Base-by-base conservation (phyloP, 2,797 vertebrate genomes). In the Crotalus adamanteus region DNA sequence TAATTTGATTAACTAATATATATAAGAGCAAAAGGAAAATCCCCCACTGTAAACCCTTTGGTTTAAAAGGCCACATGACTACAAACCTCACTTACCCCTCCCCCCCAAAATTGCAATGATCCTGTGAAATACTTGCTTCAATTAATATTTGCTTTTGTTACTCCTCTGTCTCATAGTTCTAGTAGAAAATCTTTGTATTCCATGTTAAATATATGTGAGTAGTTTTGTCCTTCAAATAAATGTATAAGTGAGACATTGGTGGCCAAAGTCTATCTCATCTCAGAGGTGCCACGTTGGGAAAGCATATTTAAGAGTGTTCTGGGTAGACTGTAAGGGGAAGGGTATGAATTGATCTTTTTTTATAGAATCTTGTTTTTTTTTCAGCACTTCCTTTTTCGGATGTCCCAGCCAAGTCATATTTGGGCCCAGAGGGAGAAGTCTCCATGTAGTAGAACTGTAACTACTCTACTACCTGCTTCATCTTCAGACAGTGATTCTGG, bases 401-500 rank as follows among this genome's bases (percentile, higher is more conserved):
- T 97, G 97, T 95, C 97, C 93, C 95, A 92, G 93, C 95, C 93
- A 0, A 96, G 95, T 83, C 92, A 94, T 2, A 25, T 94, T 95
- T 97, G 97, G 96, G 96, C 95, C 93, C 96, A 53, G 96, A 94
- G 20, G 91, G 94, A 95, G 26, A 73, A 95, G 78, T 89, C 90
- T 12, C 87, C 93, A 9, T 87, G 89, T 59, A 96, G 95, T 0
- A 5, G 94, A 90, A 92, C 93, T 2, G 1, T 16, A 93, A 60
- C 90, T 1, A 0, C 69, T 6, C 94, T 95, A 5, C 92, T 92
- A 0, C 95, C 94, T 0, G 92, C 96, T 86, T 97, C 95, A 0
- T 96, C 96, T 11, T 95, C 95, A 47, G 97, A 97, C 94, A 96
- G 96, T 11, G 96, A 97, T 93, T 97, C 97, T 11, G 97, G 96